These are phyloP conservation scores for Caenorhabditis sulstoni DNA, from an alignment of 2,888 invertebrate species.

Conservation along the genomic window DNA sequence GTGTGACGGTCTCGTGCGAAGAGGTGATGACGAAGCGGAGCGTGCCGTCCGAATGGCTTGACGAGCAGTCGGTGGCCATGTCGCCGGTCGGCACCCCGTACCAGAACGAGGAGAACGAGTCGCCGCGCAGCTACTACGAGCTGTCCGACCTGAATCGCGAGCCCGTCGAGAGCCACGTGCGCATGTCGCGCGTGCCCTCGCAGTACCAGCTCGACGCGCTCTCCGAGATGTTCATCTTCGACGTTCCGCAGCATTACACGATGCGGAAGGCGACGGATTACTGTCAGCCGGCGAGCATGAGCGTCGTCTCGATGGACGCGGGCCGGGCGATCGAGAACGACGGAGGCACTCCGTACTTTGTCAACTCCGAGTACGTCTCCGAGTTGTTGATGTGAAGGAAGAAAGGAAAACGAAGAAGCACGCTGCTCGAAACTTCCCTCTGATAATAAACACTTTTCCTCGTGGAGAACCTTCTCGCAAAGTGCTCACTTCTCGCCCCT, in stretches of 20 bases:
- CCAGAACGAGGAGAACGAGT: background rate
- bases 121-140: slow-evolving; percentile 57
- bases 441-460: slow-evolving; percentile 1
- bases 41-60: slow-evolving; percentile 44
- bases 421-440: background rate
- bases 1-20: slow-evolving; percentile 28
- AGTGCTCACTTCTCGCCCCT: slow-evolving; percentile 19
- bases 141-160: slow-evolving; percentile 61
- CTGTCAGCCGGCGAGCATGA: slow-evolving; percentile 18
- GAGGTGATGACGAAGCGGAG: slow-evolving; percentile 31
- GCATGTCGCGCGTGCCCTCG: slow-evolving; percentile 61
- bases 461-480: background rate
- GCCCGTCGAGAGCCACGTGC: slow-evolving; percentile 43
- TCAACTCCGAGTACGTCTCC: slow-evolving; percentile 61
- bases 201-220: slow-evolving; percentile 66
- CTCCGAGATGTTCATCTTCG: slow-evolving; percentile 64
- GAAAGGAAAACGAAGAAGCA: background rate
- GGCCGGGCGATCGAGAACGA: slow-evolving; percentile 14
- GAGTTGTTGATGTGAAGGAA: slow-evolving; percentile 48
- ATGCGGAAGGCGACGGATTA: slow-evolving; percentile 3
- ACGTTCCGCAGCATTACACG: slow-evolving; percentile 59
- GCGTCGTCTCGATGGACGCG: slow-evolving; percentile 22
- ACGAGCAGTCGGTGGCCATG: slow-evolving; percentile 11
- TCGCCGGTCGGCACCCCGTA: background rate
- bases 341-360: slow-evolving; percentile 52